phyloP scores from a whole-genome alignment of 1,140 invertebrate genomes.

The Solenopsis fugax region DNA sequence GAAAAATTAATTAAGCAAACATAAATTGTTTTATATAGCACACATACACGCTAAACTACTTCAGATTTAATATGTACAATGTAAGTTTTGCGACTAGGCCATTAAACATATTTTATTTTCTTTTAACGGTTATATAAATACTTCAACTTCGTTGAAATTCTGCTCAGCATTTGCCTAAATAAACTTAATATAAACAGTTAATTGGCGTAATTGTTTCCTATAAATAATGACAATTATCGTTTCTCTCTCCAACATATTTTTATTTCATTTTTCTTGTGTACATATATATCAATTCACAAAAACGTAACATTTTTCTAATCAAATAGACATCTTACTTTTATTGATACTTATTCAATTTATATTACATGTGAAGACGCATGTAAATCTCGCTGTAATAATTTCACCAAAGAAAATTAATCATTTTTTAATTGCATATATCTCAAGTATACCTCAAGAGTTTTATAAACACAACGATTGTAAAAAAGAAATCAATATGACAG shows the following conservation, averaged over 20 bases:
- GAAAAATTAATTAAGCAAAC: background rate
- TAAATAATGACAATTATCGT: slow-evolving; percentile 28
- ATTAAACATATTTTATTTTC: background rate
- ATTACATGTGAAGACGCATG: slow-evolving; percentile 40
- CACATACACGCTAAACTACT: background rate
- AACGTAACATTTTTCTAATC: slow-evolving; percentile 56
- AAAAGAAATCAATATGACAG: slow-evolving; percentile 24
- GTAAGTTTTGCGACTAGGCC: background rate
- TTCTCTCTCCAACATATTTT: slow-evolving; percentile 45
- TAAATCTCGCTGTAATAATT: slow-evolving; percentile 47
- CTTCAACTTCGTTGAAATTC: slow-evolving; percentile 8
- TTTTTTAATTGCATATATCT: slow-evolving; percentile 13
- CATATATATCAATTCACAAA: slow-evolving; percentile 67
- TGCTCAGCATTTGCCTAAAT: slow-evolving; percentile 29
- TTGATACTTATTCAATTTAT: slow-evolving; percentile 44
- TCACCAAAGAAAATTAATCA: slow-evolving; percentile 6
- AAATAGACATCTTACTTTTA: slow-evolving; percentile 47
- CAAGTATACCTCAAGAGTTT: background rate
- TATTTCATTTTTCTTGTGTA: slow-evolving; percentile 59
- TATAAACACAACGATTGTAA: slow-evolving; percentile 29
- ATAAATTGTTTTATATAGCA: slow-evolving; percentile 38
- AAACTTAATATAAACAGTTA: slow-evolving; percentile 12
- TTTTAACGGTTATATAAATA: background rate
- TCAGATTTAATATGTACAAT: slow-evolving; percentile 27
- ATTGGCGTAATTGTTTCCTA: slow-evolving; percentile 8